phyloP scores from a whole-genome alignment of 1,140 invertebrate genomes.

The Listronotus bonariensis region DNA sequence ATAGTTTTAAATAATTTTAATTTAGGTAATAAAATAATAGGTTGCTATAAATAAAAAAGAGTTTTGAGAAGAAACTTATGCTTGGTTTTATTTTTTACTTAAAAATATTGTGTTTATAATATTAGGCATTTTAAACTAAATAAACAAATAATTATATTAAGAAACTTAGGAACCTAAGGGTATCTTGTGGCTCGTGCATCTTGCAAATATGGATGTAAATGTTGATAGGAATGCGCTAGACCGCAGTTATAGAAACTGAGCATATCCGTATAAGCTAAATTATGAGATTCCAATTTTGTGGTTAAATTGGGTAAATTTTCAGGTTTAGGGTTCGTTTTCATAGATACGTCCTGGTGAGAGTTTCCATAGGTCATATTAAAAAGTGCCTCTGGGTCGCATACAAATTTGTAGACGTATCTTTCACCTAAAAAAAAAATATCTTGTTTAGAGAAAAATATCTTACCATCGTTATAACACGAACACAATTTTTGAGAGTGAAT shows the following conservation, averaged over 20 bases:
- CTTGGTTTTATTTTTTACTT: too few relatives aligned
- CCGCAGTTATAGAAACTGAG: constrained; percentile 56
- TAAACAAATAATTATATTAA: too few relatives aligned
- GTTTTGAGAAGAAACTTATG: too few relatives aligned
- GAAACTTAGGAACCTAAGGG: constrained; percentile 1
- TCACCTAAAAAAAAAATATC: constrained; percentile 74
- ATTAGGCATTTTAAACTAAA: too few relatives aligned
- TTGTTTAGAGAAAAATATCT: too few relatives aligned
- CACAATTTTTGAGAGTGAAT: too few relatives aligned
- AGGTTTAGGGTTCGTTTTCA: constrained; percentile 35
- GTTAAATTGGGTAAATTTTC: constrained; percentile 39
- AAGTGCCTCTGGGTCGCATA: constrained; percentile 90
- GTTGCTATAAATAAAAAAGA: too few relatives aligned
- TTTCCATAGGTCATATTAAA: constrained; percentile 81
- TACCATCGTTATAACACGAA: too few relatives aligned
- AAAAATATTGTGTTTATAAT: too few relatives aligned
- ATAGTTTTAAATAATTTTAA: too few relatives aligned
- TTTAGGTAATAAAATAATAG: too few relatives aligned
- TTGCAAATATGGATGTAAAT: constrained; percentile 52
- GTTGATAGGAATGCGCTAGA: constrained; percentile 53
- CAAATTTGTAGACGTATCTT: constrained; percentile 95
- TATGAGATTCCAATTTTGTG: constrained; percentile 50
- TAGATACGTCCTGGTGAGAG: constrained; percentile 33
- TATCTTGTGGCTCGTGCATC: constrained; percentile 34
- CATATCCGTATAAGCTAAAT: constrained; percentile 55